A percentile compares a stretch with the other conserved stretches of the same genome.
These are phyloP conservation scores for Daktulosphaira vitifoliae DNA, from an alignment of 1,140 invertebrate genomes.

Conservation along the genomic window DNA sequence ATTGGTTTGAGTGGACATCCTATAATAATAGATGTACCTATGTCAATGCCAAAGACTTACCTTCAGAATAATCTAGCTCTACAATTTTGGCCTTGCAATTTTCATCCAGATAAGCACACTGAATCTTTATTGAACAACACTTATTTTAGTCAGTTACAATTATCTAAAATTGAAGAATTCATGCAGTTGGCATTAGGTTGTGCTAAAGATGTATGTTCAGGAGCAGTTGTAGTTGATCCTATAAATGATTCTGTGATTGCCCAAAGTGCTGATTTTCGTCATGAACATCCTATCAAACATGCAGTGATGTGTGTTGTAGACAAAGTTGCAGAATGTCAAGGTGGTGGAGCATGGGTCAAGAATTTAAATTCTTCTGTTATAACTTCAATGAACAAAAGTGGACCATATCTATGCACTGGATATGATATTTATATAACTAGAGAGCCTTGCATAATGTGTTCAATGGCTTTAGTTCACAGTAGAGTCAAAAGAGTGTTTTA, in stretches of 20 bases:
- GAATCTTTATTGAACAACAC: constrained; percentile 55
- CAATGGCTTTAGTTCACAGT: constrained; percentile 88
- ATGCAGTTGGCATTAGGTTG: constrained; percentile 53
- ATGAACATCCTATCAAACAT: constrained; percentile 68
- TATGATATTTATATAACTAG: constrained; percentile 74
- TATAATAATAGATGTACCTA: constrained; percentile 52
- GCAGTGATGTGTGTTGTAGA: constrained; percentile 78
- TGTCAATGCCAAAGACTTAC: constrained; percentile 52
- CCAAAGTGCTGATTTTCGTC: constrained; percentile 52
- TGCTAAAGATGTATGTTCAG: constrained; percentile 43
- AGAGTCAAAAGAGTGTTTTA: constrained; percentile 76
- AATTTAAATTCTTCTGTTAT: background rate
- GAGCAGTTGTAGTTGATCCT: constrained; percentile 62
- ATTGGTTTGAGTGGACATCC: constrained; percentile 47
- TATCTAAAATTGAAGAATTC: constrained; percentile 51
- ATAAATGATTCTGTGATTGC: constrained; percentile 52
- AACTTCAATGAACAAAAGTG: constrained; percentile 36
- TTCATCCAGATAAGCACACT: constrained; percentile 64
- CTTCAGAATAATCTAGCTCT: constrained; percentile 56
- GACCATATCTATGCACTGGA: constrained; percentile 79
- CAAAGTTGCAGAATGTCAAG: constrained; percentile 69
- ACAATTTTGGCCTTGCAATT: constrained; percentile 72
- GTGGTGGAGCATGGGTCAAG: constrained; percentile 54
- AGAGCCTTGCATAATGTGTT: constrained; percentile 89
- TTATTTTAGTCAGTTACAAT: constrained; percentile 54